Evolutionary conservation across 2,888 invertebrate genomes (phyloP).

Genomic region (Eupithecia subfuscata): DNA sequence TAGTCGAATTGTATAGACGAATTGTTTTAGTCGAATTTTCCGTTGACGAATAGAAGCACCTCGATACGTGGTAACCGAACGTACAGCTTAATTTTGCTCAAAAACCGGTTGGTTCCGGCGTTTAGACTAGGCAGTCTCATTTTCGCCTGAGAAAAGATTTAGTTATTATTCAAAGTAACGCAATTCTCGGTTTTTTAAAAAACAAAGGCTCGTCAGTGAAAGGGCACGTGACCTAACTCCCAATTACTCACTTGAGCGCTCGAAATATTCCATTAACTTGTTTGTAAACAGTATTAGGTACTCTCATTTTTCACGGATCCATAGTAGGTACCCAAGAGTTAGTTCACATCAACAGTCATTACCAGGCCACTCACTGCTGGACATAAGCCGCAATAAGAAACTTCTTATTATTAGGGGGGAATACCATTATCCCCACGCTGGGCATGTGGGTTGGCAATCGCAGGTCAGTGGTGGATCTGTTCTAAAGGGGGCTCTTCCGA

Average conservation of each 20-base stretch:
- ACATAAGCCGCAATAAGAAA: background rate
- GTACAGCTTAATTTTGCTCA: no score
- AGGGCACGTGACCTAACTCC: conserved; percentile 23
- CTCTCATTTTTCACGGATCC: conserved; percentile 8
- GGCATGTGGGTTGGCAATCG: background rate
- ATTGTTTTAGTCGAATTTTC: no score
- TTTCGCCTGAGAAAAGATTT: background rate
- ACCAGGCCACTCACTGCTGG: background rate
- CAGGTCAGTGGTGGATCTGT: background rate
- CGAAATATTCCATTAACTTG: conserved; percentile 22
- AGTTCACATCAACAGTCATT: background rate
- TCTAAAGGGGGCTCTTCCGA: background rate
- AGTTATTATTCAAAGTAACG: background rate
- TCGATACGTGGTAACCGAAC: no score
- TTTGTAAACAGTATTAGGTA: conserved; percentile 18
- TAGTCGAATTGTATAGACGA: no score
- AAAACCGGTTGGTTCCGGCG: no score
- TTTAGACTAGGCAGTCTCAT: background rate
- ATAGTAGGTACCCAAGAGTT: background rate
- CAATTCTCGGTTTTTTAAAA: conserved; percentile 7
- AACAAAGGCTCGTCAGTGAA: conserved; percentile 15
- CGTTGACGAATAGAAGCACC: no score
- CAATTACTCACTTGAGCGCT: conserved; percentile 13
- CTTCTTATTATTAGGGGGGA: background rate
- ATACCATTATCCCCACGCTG: background rate